Conservation (phyloP, 64 coral and sea anemone genomes). For the Dendronephthya gigantea region DNA sequence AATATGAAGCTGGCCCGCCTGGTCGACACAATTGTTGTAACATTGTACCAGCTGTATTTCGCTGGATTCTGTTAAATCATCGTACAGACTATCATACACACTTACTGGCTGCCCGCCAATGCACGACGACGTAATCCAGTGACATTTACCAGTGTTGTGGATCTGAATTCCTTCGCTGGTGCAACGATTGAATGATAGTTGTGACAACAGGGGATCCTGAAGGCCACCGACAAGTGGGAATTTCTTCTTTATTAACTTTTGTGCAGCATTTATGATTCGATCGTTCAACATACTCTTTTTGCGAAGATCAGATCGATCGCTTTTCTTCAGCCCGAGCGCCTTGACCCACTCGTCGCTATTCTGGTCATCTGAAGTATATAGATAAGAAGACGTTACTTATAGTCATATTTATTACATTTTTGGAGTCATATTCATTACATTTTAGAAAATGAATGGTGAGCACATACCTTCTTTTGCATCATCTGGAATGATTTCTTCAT, state of each 20-base stretch:
- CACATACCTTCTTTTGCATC: too few relatives aligned
- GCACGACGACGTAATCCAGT: slow-evolving; percentile 26
- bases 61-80: neutral
- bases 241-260: slow-evolving; percentile 24
- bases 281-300: slow-evolving; percentile 15
- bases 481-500: too few relatives aligned
- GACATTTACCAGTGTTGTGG: slow-evolving; percentile 17
- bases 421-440: too few relatives aligned
- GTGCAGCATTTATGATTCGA: slow-evolving; percentile 22
- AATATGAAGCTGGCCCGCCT: neutral
- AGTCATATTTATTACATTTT: too few relatives aligned
- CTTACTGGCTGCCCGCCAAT: slow-evolving; percentile 13
- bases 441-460: too few relatives aligned
- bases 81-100: slow-evolving; percentile 26
- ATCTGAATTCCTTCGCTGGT: slow-evolving; percentile 22
- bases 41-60: slow-evolving; percentile 11
- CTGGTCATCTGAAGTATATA: neutral
- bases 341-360: neutral
- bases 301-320: neutral
- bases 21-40: neutral
- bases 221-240: neutral
- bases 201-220: slow-evolving; percentile 12
- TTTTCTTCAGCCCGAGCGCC: slow-evolving; percentile 5
- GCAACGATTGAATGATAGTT: neutral
- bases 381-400: neutral